Evolutionary conservation across 2,113 vertebrate species (phyloP), one percentile per base, ranked within the genome.

Genomic region (Hyaena hyaena): DNA sequence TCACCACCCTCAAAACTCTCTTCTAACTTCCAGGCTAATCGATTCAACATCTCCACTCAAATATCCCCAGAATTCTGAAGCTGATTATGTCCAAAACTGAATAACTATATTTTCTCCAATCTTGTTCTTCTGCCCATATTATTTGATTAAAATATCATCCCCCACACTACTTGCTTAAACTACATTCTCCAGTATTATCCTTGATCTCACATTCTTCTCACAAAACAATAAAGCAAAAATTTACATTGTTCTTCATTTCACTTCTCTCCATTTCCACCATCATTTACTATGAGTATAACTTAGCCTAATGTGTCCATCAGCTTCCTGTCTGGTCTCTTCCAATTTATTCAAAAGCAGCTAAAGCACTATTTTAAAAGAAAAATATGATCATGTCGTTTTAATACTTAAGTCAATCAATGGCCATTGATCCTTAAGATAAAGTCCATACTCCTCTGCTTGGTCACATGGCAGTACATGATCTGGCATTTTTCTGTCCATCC

Each of bases 141-240:
- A 24, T 39, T 74, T 84, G 31, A 63, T 74, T 14, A 73, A 91
- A 91, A 76, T 31, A 43, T 6, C 39, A 45, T 53, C 33, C 71
- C 24, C 7, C 15, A 0, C 2, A 31, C 0, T 12, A 48, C 43
- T 1, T 69, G 24, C n/a, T 50, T 65, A 33, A 82, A 5, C 3
- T 39, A 73, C 74, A 65, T 50, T 97, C 73, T 76, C 31, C 74
- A 80, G 4, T 14, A 31, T 68, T 63, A 31, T 33, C 10, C 31
- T 65, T 23, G 50, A 21, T 74, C 68, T 86, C 73, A 7, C 58
- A n/a, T 61, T 87, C 3, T 48, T 85, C 61, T 63, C 53, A 50
- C 16, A 10, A 86, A 81, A 55, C 9, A 89, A 83, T 4, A 0
- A 53, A 69, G 63, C 0, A 23, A 17, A 16, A 58, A 5, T 77